These are phyloP conservation scores for Hippocampus zosterae DNA, from an alignment of 2,113 vertebrate species.

Conservation along the genomic window DNA sequence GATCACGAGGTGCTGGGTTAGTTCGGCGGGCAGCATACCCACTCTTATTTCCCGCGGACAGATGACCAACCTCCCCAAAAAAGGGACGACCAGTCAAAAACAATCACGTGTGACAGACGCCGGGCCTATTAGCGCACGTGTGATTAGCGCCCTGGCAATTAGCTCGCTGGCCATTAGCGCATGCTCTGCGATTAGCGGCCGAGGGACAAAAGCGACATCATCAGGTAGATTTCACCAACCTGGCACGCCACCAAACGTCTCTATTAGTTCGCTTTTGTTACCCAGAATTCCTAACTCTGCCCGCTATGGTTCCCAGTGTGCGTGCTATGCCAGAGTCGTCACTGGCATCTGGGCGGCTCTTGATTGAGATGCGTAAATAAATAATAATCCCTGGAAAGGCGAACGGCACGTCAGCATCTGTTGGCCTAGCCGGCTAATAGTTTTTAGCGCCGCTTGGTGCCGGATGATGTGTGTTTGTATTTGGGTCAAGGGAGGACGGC, in stretches of 20 bases:
- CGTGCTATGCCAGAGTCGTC: slow-evolving; percentile 70
- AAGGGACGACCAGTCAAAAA: slow-evolving; percentile 21
- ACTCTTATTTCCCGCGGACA: slow-evolving; percentile 19
- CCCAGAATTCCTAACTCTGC: slow-evolving; percentile 39
- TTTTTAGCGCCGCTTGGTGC: slow-evolving; percentile 70
- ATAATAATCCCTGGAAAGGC: slow-evolving; percentile 82
- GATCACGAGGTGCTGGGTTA: slow-evolving; percentile 27
- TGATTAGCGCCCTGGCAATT: slow-evolving; percentile 59
- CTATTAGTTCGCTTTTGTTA: slow-evolving; percentile 44
- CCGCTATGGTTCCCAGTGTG: slow-evolving; percentile 33
- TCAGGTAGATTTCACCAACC: slow-evolving; percentile 36
- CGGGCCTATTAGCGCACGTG: slow-evolving; percentile 65
- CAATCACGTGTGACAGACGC: slow-evolving; percentile 71
- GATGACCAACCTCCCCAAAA: slow-evolving; percentile 37
- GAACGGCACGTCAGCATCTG: slow-evolving; percentile 80
- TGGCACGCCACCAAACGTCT: slow-evolving; percentile 40
- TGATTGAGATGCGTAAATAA: slow-evolving; percentile 84
- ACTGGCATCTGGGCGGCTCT: slow-evolving; percentile 76
- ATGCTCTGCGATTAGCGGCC: slow-evolving; percentile 1
- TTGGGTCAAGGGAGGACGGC: slow-evolving; percentile 12
- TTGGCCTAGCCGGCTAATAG: slow-evolving; percentile 78
- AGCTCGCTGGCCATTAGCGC: slow-evolving; percentile 2
- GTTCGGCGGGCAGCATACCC: slow-evolving; percentile 21
- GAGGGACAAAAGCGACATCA: slow-evolving; percentile 25
- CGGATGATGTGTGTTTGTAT: slow-evolving; percentile 2